Evolutionary conservation across 2,888 invertebrate genomes (phyloP).

Genomic region (Hemicrepidius hirtus): DNA sequence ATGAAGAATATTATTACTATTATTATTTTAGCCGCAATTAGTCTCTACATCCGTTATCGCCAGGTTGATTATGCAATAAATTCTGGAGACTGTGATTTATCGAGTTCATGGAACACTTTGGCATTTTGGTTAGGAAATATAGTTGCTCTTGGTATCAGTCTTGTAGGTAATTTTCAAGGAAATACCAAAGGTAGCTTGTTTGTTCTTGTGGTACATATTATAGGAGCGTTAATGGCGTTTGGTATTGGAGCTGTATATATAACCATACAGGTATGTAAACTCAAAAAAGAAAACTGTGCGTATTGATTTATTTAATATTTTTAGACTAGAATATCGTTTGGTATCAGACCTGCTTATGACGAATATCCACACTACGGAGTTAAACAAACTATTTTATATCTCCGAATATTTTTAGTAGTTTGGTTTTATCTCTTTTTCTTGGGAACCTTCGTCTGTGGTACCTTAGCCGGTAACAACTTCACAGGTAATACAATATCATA

Average conservation of each 20-base stretch:
- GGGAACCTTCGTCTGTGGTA: background rate
- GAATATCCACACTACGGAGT: background rate
- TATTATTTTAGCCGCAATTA: constrained; percentile 14
- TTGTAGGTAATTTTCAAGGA: constrained; percentile 50
- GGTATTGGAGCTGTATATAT: constrained; percentile 43
- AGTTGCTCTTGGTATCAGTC: constrained; percentile 41
- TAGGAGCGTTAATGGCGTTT: constrained; percentile 48
- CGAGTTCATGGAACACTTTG: constrained; percentile 20
- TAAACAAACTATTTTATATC: background rate
- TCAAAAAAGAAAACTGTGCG: too few relatives aligned
- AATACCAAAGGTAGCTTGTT: background rate
- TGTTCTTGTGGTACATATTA: constrained; percentile 30
- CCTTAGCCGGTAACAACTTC: background rate
- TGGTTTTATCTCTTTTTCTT: background rate
- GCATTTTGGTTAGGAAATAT: constrained; percentile 42
- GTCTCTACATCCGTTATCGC: constrained; percentile 22
- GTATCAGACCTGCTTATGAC: background rate
- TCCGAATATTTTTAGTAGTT: constrained; percentile 24
- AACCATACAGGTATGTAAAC: constrained; percentile 39
- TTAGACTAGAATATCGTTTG: constrained; percentile 26
- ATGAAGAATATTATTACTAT: background rate
- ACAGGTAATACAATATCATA: constrained; percentile 24
- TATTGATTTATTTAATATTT: constrained; percentile 8
- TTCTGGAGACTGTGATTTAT: background rate
- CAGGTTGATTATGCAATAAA: constrained; percentile 42